phyloP scores from a whole-genome alignment of 2,888 invertebrate species.

The Lycia hirtaria region DNA sequence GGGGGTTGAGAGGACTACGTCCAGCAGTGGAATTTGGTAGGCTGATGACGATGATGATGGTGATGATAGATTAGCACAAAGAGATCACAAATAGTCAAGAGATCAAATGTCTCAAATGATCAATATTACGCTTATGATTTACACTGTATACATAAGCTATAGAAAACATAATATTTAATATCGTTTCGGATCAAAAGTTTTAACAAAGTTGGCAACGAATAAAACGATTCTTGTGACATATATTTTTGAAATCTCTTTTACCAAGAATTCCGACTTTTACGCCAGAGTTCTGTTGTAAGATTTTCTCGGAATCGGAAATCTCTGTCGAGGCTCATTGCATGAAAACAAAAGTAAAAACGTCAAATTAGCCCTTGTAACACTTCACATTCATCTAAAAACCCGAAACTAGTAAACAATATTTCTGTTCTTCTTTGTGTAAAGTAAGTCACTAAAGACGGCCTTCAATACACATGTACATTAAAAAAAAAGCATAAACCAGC shows the following conservation, averaged over 20 bases:
- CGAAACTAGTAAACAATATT: not conserved
- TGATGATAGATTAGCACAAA: no score
- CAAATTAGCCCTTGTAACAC: conserved; percentile 20
- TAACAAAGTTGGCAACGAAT: conserved; percentile 1
- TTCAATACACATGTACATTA: no score
- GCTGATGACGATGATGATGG: no score
- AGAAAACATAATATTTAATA: not conserved
- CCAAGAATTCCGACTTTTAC: conserved; percentile 20
- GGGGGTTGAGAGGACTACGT: no score
- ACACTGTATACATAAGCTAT: not conserved
- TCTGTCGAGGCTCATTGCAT: conserved; percentile 19
- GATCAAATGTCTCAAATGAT: no score
- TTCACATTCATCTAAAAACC: not conserved
- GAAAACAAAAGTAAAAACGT: conserved; percentile 27
- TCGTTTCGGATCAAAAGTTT: conserved; percentile 9
- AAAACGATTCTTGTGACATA: conserved; percentile 10
- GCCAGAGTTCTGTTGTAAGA: conserved; percentile 19
- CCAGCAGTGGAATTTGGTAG: no score
- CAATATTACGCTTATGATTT: not conserved
- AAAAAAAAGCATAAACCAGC: no score
- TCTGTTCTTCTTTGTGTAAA: not conserved
- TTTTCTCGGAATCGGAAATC: conserved; percentile 27
- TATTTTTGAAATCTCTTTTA: conserved; percentile 14
- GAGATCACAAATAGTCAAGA: not conserved
- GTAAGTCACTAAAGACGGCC: no score